phyloP scores from a whole-genome alignment of 2,888 invertebrate species.

The Strigamia crassipes region DNA sequence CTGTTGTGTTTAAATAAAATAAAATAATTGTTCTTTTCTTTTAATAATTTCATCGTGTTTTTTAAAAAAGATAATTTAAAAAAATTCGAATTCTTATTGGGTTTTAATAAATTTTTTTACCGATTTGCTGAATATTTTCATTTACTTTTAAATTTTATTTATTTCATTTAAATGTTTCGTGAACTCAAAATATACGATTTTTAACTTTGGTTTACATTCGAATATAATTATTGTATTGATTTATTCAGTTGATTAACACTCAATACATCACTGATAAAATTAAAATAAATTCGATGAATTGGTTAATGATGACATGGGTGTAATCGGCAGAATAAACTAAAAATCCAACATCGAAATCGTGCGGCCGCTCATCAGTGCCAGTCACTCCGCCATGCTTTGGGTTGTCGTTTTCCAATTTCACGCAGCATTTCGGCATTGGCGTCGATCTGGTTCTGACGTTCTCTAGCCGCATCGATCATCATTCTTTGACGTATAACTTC shows the following conservation, averaged over 20 bases:
- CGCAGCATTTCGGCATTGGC: neutral
- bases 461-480: conserved; percentile 22
- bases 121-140: neutral
- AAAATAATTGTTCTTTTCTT: neutral
- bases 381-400: conserved; percentile 11
- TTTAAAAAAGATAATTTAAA: neutral
- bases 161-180: neutral
- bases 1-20: conserved; percentile 81
- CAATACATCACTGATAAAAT: neutral
- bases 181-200: neutral
- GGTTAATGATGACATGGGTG: conserved; percentile 22
- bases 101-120: neutral
- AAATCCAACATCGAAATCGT: neutral
- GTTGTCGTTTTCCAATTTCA: conserved; percentile 36
- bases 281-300: neutral
- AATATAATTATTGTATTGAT: neutral
- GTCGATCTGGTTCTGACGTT: conserved; percentile 34
- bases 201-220: neutral
- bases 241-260: conserved; percentile 30
- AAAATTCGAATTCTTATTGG: neutral
- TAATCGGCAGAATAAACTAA: conserved; percentile 18
- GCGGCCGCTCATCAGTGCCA: neutral
- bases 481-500: neutral
- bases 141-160: neutral
- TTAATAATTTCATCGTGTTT: neutral